Conservation (phyloP, 1,140 invertebrate species). For the Coptotermes formosanus region DNA sequence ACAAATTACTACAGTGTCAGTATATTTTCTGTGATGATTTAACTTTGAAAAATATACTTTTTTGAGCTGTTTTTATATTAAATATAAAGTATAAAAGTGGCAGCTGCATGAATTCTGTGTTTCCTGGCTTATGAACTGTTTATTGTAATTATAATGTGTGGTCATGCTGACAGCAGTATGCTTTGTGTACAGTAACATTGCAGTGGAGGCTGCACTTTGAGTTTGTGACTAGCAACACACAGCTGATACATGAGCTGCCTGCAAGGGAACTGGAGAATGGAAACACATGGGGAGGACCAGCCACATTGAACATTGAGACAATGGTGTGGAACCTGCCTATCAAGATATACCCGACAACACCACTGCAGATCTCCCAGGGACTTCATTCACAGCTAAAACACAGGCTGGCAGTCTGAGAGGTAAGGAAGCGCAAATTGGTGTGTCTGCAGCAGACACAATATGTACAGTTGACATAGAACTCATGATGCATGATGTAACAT, state of each 20-base stretch:
- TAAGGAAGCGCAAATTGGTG: too few relatives aligned
- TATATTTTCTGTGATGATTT: too few relatives aligned
- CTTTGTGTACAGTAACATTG: conserved; percentile 66
- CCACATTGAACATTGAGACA: conserved; percentile 86
- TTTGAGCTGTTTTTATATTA: too few relatives aligned
- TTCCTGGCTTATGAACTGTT: too few relatives aligned
- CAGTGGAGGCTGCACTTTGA: conserved; percentile 95
- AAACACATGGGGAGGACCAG: conserved; percentile 77
- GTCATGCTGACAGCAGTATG: neutral
- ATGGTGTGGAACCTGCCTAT: conserved; percentile 98
- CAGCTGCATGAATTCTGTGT: too few relatives aligned
- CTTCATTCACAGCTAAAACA: conserved; percentile 42
- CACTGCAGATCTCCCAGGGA: conserved; percentile 69
- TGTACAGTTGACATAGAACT: too few relatives aligned
- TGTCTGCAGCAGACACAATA: too few relatives aligned
- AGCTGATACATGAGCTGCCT: conserved; percentile 36
- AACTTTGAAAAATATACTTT: too few relatives aligned
- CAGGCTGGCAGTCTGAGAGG: conserved; percentile 37
- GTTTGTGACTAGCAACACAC: conserved; percentile 79
- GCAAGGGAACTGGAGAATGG: conserved; percentile 48
- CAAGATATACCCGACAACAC: conserved; percentile 86
- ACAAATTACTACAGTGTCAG: too few relatives aligned
- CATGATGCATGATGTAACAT: too few relatives aligned
- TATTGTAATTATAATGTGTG: neutral
- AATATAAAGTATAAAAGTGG: too few relatives aligned